Evolutionary conservation across 2,797 vertebrate species (phyloP), one percentile per base, ranked within the genome.

Genomic region (Prunella strophiata): DNA sequence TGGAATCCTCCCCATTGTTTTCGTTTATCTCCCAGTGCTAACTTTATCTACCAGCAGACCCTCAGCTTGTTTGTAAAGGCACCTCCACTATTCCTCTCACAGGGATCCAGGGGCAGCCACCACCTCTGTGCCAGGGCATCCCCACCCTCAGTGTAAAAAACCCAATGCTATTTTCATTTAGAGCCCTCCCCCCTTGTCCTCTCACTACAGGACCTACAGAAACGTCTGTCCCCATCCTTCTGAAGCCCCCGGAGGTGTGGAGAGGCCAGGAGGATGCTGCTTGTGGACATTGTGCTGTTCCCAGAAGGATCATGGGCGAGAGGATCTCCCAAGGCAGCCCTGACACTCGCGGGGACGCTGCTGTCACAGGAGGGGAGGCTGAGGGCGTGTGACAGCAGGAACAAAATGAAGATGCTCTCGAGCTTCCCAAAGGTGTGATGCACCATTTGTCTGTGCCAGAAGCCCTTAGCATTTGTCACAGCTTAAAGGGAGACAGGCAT

Each of bases 61-160:
- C n/a, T n/a, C n/a, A n/a, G n/a, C n/a, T n/a, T 34, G 34, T 34
- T 34, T 34, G 34, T 34, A 34, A 34, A 34, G 34, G 34, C 34
- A 34, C 34, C 34, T 34, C 34, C 34, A 34, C 34, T 34, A 34
- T 34, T 34, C 34, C 34, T 34, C 34, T 34, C 34, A 34, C 61
- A 26, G 47, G 36, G 36, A 11, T 34, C 30, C 48, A 34, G 62
- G 42, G 42, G 27, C 61, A 38, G n/a, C 61, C 75, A 5, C n/a
- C 29, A 12, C 54, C 18, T 32, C 85, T 38, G 29, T 11, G 45
- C 29, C 25, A 43, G 5, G 5, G 27, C 3, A 5, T 52, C 15
- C 3, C 7, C 17, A 17, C 43, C 20, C 66, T 40, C 38, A 14
- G 0, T 0, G 0, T 13, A 72, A 81, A 17, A 0, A 4, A 25